Evolutionary conservation across 2,888 invertebrate species (phyloP).

Genomic region (Tipula vernalis): DNA sequence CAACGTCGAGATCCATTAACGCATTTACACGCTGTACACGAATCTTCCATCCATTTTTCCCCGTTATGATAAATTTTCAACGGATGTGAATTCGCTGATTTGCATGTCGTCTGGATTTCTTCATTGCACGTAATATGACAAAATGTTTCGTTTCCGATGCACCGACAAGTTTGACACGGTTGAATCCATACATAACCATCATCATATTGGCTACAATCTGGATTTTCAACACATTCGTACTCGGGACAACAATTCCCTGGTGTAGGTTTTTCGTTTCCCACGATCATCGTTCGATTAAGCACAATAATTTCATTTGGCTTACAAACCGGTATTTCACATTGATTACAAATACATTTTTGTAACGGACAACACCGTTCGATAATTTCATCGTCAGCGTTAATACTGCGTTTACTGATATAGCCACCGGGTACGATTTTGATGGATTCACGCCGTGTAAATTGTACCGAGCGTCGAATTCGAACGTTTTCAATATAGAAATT

Average conservation of each 20-base stretch:
- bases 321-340: slow-evolving; percentile 19
- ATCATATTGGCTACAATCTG: neutral
- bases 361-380: slow-evolving; percentile 22
- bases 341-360: slow-evolving; percentile 23
- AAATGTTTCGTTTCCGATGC: slow-evolving; percentile 20
- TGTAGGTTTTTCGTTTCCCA: slow-evolving; percentile 17
- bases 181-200: slow-evolving; percentile 17
- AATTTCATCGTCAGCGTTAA: neutral
- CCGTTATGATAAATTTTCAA: neutral
- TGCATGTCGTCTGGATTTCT: neutral
- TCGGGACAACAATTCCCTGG: slow-evolving; percentile 38
- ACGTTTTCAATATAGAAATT: neutral
- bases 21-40: slow-evolving; percentile 21
- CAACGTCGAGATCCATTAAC: slow-evolving; percentile 18
- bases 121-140: slow-evolving; percentile 16
- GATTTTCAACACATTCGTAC: slow-evolving; percentile 32
- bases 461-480: slow-evolving; percentile 15
- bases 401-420: slow-evolving; percentile 20
- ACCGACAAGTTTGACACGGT: slow-evolving; percentile 24
- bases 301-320: slow-evolving; percentile 13
- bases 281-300: neutral
- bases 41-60: slow-evolving; percentile 26
- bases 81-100: neutral
- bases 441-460: slow-evolving; percentile 19
- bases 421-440: slow-evolving; percentile 22